Evolutionary conservation across 2,888 invertebrate genomes (phyloP), one percentile per base, ranked within the genome.

Genomic region (Syritta pipiens): DNA sequence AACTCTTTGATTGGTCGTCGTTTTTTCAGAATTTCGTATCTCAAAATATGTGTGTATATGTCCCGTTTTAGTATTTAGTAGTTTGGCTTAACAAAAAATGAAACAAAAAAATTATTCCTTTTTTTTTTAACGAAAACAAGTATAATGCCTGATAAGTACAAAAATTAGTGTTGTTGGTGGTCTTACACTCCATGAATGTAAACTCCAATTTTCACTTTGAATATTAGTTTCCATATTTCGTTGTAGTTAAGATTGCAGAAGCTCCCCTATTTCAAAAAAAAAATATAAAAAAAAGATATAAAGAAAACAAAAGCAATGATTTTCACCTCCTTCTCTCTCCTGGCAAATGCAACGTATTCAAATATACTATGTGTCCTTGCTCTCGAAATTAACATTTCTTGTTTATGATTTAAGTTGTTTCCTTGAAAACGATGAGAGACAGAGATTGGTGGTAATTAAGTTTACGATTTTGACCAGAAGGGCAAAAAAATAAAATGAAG

Each of bases 21-120:
- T 86, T 86, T 81, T 87, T 86, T 71, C 86, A 87, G 87, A 88
- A 87, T 86, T 79, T 87, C 86, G 86, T 87, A 86, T 86, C 86
- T 82, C 83, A 86, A 88, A 83, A 84, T 84, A 74, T 74, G 74
- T 79, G 77, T 72, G 49, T 42, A 40, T 65, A 44, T 63, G 55
- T 74, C 46, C 35, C 69, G 51, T 71, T 14, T 53, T 19, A 20
- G 42, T 69, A 57, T 51, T 77, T 77, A 53, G 77, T 72, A 72
- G 65, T 55, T 77, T 77, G 59, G 65, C 65, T 77, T 83, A 60
- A 55, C 24, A 75, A 49, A 10, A n/a, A 22, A 60, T 28, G 28
- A 24, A 65, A 42, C 46, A n/a, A n/a, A n/a, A n/a, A n/a, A n/a
- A n/a, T n/a, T n/a, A n/a, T n/a, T n/a, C n/a, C n/a, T n/a, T n/a